A percentile compares a stretch with the other conserved stretches of the same genome.
These are phyloP conservation scores for Macrosiphum euphorbiae DNA, from an alignment of 2,888 invertebrate species.

Conservation along the genomic window DNA sequence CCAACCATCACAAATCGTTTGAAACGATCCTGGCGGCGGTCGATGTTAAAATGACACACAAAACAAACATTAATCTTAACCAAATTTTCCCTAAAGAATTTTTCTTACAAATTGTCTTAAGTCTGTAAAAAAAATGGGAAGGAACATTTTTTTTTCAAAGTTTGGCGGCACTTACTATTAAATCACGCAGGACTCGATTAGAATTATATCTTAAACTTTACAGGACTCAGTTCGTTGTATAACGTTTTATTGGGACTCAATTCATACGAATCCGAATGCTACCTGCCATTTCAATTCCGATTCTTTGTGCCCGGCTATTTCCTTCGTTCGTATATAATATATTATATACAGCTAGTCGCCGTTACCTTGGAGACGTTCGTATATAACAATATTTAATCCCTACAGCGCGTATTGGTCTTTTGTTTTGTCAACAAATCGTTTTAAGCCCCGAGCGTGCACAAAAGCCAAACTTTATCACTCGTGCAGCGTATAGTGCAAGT, in stretches of 20 bases:
- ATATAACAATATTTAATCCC: constrained; percentile 1
- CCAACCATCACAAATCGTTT: background rate
- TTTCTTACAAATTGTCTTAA: background rate
- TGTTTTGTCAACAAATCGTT: constrained; percentile 11
- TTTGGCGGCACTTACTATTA: background rate
- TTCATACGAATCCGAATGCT: background rate
- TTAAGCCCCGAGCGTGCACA: background rate
- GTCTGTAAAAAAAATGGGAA: background rate
- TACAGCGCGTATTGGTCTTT: background rate
- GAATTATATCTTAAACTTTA: background rate
- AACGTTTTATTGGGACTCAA: background rate
- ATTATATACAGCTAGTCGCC: background rate
- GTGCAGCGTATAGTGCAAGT: background rate
- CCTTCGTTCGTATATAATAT: background rate
- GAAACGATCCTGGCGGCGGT: background rate
- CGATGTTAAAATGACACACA: background rate
- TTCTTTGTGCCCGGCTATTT: background rate
- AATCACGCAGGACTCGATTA: background rate
- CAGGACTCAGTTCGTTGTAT: background rate
- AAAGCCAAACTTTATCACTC: background rate
- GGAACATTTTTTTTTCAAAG: background rate
- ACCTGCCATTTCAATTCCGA: background rate
- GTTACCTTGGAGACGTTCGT: constrained; percentile 11
- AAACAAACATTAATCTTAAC: too few relatives aligned
- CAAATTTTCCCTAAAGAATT: background rate